Percentiles rank a stretch among this genome's conserved stretches.
Conservation (phyloP, 1,140 invertebrate genomes). For the Belonocnema kinseyi region DNA sequence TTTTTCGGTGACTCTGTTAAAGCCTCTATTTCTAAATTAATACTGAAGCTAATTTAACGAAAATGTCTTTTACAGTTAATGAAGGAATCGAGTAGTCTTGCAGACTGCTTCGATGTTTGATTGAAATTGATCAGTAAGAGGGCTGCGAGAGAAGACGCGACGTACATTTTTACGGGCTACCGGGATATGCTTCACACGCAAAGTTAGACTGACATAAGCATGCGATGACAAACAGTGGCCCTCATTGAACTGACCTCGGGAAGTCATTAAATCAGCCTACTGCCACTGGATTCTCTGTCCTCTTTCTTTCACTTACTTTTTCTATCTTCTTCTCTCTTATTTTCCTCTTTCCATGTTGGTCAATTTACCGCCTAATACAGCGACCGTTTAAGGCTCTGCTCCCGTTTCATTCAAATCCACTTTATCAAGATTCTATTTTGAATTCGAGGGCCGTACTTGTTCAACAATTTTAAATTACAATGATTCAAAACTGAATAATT, state of each 20-base stretch:
- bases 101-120: not conserved
- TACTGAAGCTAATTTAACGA: too few relatives aligned
- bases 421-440: slow-evolving; percentile 9
- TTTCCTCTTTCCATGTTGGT: slow-evolving; percentile 28
- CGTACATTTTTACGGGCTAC: not conserved
- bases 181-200: not conserved
- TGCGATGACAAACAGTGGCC: slow-evolving; percentile 56
- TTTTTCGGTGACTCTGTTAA: too few relatives aligned
- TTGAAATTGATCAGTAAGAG: not conserved
- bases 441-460: not conserved
- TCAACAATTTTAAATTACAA: not conserved
- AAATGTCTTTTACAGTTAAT: not conserved
- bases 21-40: too few relatives aligned
- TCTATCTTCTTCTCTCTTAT: slow-evolving; percentile 1
- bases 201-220: slow-evolving; percentile 37
- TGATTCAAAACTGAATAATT: not conserved
- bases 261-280: slow-evolving; percentile 31
- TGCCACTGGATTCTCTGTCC: slow-evolving; percentile 17
- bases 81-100: not conserved
- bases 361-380: slow-evolving; percentile 23
- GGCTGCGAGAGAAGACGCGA: not conserved
- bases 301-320: not conserved
- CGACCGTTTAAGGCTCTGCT: slow-evolving; percentile 1
- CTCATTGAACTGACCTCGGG: slow-evolving; percentile 68
- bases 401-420: not conserved